These are phyloP conservation scores for Gymnocephalus cernua DNA, from an alignment of 2,113 vertebrate genomes.

Conservation along the genomic window DNA sequence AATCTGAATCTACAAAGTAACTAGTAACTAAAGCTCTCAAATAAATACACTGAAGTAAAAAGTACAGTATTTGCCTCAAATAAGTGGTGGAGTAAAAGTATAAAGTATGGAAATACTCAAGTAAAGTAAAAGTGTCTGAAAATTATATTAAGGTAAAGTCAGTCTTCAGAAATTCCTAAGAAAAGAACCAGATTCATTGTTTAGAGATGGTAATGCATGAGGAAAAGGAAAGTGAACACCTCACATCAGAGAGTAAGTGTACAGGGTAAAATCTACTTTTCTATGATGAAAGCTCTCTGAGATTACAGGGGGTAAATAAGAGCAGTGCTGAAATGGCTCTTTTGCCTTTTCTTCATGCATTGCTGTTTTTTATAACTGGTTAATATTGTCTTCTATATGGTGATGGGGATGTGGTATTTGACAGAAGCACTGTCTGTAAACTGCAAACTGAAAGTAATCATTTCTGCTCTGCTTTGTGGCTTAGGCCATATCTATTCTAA, in stretches of 20 bases:
- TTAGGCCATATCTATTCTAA: not conserved
- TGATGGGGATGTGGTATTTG: not conserved
- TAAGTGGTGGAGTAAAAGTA: not conserved
- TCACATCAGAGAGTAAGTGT: not conserved
- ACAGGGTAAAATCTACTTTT: not conserved
- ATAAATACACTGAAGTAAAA: not conserved
- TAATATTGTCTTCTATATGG: not conserved
- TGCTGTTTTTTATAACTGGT: not conserved
- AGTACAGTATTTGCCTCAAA: not conserved
- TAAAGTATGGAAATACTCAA: not conserved
- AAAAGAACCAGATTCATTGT: not conserved
- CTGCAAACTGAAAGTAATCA: not conserved
- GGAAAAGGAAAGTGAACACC: not conserved
- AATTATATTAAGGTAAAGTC: not conserved
- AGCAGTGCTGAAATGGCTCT: constrained; percentile 4
- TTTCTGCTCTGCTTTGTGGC: not conserved
- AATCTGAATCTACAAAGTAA: not conserved
- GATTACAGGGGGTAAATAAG: not conserved
- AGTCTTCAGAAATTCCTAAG: too few relatives aligned
- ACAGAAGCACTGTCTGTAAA: not conserved
- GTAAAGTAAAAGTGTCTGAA: not conserved
- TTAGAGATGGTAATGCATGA: not conserved
- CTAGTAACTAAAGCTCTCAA: not conserved
- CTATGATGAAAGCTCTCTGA: constrained; percentile 4
- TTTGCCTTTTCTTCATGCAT: not conserved